Conservation (phyloP, 2,113 vertebrate species). For the Desmodus rotundus region DNA sequence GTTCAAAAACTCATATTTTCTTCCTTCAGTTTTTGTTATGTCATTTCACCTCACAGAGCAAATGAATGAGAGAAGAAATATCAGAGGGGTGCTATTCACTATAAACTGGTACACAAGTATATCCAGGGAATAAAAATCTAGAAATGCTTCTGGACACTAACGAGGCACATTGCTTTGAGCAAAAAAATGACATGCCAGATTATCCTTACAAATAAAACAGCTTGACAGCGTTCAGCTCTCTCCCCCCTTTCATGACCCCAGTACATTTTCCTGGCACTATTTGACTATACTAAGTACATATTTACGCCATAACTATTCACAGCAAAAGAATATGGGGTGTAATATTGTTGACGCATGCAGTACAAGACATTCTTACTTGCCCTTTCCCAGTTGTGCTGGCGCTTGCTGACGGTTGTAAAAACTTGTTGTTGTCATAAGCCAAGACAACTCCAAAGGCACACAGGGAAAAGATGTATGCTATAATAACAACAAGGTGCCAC, state of each 20-base stretch:
- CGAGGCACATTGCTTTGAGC: not conserved
- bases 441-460: not conserved
- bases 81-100: not conserved
- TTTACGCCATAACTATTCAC: not conserved
- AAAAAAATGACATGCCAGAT: not conserved
- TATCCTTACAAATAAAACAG: not conserved
- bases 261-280: not conserved
- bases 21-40: not conserved
- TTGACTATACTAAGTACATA: slow-evolving; percentile 33
- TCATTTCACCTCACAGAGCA: not conserved
- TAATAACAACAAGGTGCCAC: slow-evolving; percentile 68
- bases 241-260: not conserved
- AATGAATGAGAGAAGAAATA: not conserved
- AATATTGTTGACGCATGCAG: not conserved
- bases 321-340: not conserved
- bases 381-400: not conserved
- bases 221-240: not conserved
- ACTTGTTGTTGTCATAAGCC: slow-evolving; percentile 56
- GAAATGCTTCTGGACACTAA: not conserved
- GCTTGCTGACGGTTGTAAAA: slow-evolving; percentile 58
- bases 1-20: not conserved
- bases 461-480: slow-evolving; percentile 15
- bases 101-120: not conserved
- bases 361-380: not conserved
- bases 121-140: not conserved